These are phyloP conservation scores for Mustela nigripes DNA, from an alignment of 2,113 vertebrate species.

Conservation along the genomic window DNA sequence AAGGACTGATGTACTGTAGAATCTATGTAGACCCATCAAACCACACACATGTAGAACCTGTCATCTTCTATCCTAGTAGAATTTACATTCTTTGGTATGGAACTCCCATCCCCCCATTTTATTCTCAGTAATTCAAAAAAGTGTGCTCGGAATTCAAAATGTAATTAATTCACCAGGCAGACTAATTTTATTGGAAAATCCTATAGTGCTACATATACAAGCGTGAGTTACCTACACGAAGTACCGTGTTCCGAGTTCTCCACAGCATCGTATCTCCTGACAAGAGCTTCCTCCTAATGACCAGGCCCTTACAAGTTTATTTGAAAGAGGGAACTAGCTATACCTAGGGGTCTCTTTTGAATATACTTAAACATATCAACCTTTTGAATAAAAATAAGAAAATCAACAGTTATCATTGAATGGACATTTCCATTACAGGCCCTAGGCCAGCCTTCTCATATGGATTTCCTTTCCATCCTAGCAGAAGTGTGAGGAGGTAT, in stretches of 20 bases:
- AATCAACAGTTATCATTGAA: neutral
- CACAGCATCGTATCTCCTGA: neutral
- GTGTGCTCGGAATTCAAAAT: no score
- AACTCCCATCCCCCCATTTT: neutral
- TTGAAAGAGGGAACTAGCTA: neutral
- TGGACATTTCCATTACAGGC: neutral
- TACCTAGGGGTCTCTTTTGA: neutral
- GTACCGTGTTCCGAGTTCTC: neutral
- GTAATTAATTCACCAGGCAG: neutral
- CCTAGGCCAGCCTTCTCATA: neutral
- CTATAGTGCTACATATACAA: neutral
- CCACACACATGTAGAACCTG: neutral
- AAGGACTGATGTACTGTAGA: neutral
- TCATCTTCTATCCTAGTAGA: neutral
- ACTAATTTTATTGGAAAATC: neutral
- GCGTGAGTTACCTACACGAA: neutral
- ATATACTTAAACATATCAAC: neutral
- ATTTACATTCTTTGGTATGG: neutral
- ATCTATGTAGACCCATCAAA: neutral
- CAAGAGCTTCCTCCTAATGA: neutral
- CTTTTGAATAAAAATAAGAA: slow-evolving; percentile 20
- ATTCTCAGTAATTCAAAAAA: neutral
- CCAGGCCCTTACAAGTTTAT: neutral
- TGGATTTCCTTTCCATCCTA: neutral
- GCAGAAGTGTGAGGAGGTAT: neutral